Conservation (phyloP, 2,113 vertebrate species). For the Tupaia tana region DNA sequence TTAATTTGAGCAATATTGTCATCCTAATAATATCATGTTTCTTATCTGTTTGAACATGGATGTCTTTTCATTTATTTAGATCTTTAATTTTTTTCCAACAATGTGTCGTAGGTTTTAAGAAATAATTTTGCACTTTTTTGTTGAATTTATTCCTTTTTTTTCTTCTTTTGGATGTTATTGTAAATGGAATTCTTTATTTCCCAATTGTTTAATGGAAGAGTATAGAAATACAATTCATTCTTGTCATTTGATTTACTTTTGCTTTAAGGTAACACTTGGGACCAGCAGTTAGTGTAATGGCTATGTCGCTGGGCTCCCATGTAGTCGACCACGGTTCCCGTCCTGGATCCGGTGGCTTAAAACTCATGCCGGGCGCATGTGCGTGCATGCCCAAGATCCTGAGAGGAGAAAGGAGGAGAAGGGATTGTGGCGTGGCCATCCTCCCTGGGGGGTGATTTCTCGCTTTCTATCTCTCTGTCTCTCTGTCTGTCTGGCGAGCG, state of each 20-base stretch:
- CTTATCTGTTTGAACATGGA: not conserved
- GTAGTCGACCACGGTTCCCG: too few species aligned
- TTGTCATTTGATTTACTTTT: slow-evolving; percentile 44
- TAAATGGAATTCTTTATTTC: slow-evolving; percentile 47
- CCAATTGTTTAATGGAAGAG: not conserved
- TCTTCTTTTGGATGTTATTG: slow-evolving; percentile 9
- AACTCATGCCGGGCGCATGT: too few species aligned
- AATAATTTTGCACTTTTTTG: not conserved
- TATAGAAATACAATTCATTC: slow-evolving; percentile 25
- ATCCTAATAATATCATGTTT: not conserved
- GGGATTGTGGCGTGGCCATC: too few species aligned
- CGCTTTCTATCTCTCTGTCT: too few species aligned
- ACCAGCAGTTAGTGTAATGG: too few species aligned
- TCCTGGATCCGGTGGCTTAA: too few species aligned
- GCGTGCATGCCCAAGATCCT: too few species aligned
- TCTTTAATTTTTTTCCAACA: not conserved
- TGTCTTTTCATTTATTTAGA: not conserved
- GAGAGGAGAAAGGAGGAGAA: too few species aligned
- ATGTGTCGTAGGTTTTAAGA: slow-evolving; percentile 1
- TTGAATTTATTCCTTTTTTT: slow-evolving; percentile 52
- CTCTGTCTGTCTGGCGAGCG: too few species aligned
- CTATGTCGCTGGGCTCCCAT: too few species aligned
- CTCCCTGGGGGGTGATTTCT: too few species aligned
- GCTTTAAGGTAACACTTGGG: not conserved
- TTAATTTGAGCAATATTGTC: not conserved